phyloP scores from a whole-genome alignment of 2,797 vertebrate species.

The Sebastes taczanowskii region DNA sequence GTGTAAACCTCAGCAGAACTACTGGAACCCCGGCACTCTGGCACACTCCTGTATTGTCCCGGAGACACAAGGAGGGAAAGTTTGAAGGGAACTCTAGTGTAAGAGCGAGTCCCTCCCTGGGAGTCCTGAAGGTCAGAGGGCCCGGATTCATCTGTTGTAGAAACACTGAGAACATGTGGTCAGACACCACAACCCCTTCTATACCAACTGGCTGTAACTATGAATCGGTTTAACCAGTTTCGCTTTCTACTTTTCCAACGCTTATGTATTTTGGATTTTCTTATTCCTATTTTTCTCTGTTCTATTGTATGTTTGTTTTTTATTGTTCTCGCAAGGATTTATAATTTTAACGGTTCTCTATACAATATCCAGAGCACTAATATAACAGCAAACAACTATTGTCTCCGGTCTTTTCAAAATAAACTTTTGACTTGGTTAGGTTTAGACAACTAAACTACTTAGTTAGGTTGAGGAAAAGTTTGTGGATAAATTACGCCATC shows the following conservation, averaged over 20 bases:
- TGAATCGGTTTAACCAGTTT: background rate
- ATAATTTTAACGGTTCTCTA: background rate
- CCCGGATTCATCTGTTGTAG: conserved; percentile 45
- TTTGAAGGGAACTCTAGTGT: conserved; percentile 32
- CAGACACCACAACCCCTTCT: background rate
- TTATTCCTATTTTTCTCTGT: background rate
- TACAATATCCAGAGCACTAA: too few relatives aligned
- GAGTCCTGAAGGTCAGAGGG: conserved; percentile 59
- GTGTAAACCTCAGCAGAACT: conserved; percentile 59
- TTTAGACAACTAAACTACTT: too few relatives aligned
- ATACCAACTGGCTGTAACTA: background rate
- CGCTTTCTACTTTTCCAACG: background rate
- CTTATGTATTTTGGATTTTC: background rate
- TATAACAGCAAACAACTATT: too few relatives aligned
- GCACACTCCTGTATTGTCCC: conserved; percentile 66
- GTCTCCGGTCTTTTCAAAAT: too few relatives aligned
- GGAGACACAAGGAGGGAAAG: conserved; percentile 28
- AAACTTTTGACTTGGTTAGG: too few relatives aligned
- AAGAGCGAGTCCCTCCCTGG: conserved; percentile 27
- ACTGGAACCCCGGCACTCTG: conserved; percentile 61
- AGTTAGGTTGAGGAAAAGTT: too few relatives aligned
- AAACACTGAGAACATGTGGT: conserved; percentile 37
- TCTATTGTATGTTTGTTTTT: background rate
- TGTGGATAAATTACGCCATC: too few relatives aligned
- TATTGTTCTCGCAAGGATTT: background rate